These are phyloP conservation scores for Pogonognathellus flavescens DNA, from an alignment of 1,140 invertebrate genomes.

Conservation along the genomic window DNA sequence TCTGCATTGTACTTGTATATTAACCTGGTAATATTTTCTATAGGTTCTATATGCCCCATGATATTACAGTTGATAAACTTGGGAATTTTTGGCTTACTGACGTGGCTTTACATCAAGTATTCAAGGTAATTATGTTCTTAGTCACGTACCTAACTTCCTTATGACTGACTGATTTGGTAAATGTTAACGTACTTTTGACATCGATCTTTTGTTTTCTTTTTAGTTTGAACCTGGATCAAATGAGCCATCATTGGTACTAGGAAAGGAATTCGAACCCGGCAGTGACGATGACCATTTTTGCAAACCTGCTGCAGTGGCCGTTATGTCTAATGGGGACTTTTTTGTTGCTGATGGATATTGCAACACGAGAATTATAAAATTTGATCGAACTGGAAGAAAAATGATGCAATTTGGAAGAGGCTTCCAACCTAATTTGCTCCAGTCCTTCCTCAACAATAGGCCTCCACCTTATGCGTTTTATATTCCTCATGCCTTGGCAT, in stretches of 20 bases:
- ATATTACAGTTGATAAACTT: slow-evolving; percentile 85
- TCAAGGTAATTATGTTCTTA: slow-evolving; percentile 72
- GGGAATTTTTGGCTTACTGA: slow-evolving; percentile 94
- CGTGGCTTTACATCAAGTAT: slow-evolving; percentile 93
- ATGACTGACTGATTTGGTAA: no score
- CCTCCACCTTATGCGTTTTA: slow-evolving; percentile 65
- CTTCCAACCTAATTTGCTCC: slow-evolving; percentile 55
- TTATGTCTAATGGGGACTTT: slow-evolving; percentile 84
- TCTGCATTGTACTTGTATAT: no score
- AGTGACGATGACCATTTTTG: slow-evolving; percentile 86
- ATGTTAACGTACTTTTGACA: no score
- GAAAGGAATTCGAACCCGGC: slow-evolving; percentile 83
- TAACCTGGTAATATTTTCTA: not conserved
- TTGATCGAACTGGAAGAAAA: slow-evolving; percentile 78
- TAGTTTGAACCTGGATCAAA: slow-evolving; percentile 63
- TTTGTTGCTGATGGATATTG: slow-evolving; percentile 97
- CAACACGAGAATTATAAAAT: slow-evolving; percentile 91
- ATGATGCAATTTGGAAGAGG: slow-evolving; percentile 71
- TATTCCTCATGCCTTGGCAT: slow-evolving; percentile 67
- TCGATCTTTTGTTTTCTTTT: slow-evolving; percentile 1
- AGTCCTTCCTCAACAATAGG: slow-evolving; percentile 30
- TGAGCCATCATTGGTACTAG: slow-evolving; percentile 67
- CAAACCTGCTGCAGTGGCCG: slow-evolving; percentile 93
- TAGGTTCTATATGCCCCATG: slow-evolving; percentile 93
- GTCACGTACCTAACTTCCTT: no score